These are phyloP conservation scores for Paramuricea clavata DNA, from an alignment of 92 coral and sea anemone species.

Conservation along the genomic window DNA sequence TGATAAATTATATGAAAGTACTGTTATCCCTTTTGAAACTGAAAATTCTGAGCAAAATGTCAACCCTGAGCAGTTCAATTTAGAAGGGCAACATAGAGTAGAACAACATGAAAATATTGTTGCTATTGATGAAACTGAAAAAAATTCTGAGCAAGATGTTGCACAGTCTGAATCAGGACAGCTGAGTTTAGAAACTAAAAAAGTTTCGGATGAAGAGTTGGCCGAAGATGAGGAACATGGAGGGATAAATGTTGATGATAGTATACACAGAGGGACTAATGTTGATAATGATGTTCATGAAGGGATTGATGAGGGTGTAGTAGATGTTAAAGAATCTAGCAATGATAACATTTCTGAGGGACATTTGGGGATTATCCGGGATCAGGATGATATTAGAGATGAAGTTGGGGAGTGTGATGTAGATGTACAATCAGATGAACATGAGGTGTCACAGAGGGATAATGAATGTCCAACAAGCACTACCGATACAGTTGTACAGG, in stretches of 20 bases:
- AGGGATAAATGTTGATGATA: background rate
- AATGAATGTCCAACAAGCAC: background rate
- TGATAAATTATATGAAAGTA: background rate
- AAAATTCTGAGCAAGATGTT: background rate
- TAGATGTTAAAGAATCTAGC: background rate
- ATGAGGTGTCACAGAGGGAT: constrained; percentile 6
- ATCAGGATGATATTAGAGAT: background rate
- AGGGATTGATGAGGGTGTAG: background rate
- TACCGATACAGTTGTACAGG: background rate
- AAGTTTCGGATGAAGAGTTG: background rate
- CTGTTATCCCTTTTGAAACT: background rate
- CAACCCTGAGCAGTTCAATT: too few species aligned
- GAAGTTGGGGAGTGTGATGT: background rate
- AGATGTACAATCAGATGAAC: background rate
- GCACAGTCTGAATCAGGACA: background rate
- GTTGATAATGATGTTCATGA: background rate
- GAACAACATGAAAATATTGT: too few species aligned
- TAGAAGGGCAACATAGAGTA: too few species aligned
- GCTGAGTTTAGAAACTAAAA: background rate
- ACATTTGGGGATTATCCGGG: background rate
- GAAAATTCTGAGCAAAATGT: background rate
- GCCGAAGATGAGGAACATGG: background rate
- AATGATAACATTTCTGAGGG: constrained; percentile 14
- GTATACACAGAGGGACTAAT: background rate
- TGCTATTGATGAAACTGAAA: background rate